Percentiles rank a stretch among this genome's conserved stretches.
Evolutionary conservation across 2,888 invertebrate species (phyloP).

Genomic region (Mesodorylaimus sp.): DNA sequence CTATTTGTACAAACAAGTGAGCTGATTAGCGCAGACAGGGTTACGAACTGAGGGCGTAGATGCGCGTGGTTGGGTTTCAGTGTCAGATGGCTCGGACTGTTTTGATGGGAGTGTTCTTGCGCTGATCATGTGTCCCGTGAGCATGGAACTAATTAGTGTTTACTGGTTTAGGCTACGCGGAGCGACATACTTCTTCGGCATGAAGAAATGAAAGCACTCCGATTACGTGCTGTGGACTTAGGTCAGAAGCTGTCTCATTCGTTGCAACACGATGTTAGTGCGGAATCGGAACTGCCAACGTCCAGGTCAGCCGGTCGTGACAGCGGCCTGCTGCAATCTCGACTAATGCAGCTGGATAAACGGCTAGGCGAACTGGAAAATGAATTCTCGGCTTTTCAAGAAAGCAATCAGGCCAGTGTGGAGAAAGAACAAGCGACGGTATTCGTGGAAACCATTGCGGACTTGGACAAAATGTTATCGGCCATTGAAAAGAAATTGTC

Average conservation of each 20-base stretch:
- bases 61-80: no score
- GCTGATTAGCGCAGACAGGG: neutral
- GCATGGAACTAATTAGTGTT: no score
- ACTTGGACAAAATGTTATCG: neutral
- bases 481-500: neutral
- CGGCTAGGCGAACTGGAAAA: slow-evolving; percentile 7
- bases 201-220: no score
- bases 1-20: neutral
- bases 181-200: no score
- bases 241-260: no score
- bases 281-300: neutral
- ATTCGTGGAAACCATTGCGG: neutral
- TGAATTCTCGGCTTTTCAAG: slow-evolving; percentile 13
- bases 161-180: no score
- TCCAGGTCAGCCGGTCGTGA: neutral
- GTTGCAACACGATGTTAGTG: no score
- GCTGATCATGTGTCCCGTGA: no score
- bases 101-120: no score
- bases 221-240: no score
- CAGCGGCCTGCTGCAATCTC: neutral
- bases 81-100: no score
- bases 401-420: slow-evolving; percentile 8
- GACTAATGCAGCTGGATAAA: slow-evolving; percentile 7
- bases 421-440: neutral
- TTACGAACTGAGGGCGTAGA: no score